These are phyloP conservation scores for Clarias platycephalus DNA, from an alignment of 2,797 vertebrate genomes.

Conservation along the genomic window DNA sequence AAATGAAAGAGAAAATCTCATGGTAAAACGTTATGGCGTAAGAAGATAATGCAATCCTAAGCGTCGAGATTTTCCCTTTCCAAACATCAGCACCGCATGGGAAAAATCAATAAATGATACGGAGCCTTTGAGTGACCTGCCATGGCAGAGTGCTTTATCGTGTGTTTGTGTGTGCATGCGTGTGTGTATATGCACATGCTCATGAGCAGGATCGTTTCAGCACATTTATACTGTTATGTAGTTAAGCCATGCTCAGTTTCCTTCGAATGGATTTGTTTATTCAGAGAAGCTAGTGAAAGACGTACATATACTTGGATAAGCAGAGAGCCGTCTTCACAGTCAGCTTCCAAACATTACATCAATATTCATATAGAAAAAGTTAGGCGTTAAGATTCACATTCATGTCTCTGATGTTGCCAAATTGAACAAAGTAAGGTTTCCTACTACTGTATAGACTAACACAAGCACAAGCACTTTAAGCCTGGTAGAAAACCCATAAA, in stretches of 20 bases:
- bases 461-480: not conserved
- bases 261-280: not conserved
- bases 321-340: not conserved
- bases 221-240: conserved; percentile 55
- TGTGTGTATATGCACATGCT: conserved; percentile 56
- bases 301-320: not conserved
- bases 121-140: conserved; percentile 63
- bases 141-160: conserved; percentile 51
- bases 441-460: not conserved
- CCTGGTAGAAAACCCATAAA: not conserved
- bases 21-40: conserved; percentile 20
- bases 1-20: conserved; percentile 26
- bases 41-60: conserved; percentile 51
- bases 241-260: not conserved
- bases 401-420: not conserved
- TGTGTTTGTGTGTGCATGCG: conserved; percentile 22
- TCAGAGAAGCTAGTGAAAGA: not conserved
- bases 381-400: not conserved
- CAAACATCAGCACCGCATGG: conserved; percentile 61
- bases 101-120: conserved; percentile 69
- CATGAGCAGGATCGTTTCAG: conserved; percentile 63
- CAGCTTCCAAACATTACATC: not conserved
- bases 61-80: conserved; percentile 54
- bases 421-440: not conserved
- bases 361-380: not conserved